Conservation (phyloP, 2,113 vertebrate genomes). For the Dipodomys merriami region DNA sequence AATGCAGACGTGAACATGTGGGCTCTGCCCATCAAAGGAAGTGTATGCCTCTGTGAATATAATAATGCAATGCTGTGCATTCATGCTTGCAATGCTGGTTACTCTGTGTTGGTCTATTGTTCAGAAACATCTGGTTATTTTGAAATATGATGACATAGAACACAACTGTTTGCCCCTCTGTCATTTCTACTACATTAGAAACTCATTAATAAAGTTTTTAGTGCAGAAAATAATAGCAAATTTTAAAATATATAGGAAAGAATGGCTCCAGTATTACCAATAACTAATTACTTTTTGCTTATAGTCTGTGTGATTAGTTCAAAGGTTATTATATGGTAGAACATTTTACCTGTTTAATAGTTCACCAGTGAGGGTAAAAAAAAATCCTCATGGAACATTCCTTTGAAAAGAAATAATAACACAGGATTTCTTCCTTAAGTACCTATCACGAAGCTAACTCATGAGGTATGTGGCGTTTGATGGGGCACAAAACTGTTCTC, state of each 20-base stretch:
- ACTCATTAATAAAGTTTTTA: neutral
- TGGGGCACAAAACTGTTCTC: neutral
- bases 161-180: neutral
- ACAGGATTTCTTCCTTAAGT: neutral
- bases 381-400: neutral
- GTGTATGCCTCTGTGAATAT: neutral
- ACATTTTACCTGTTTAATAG: neutral
- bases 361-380: neutral
- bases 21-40: neutral
- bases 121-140: conserved; percentile 32
- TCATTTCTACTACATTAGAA: neutral
- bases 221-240: neutral
- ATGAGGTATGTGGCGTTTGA: neutral
- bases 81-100: neutral
- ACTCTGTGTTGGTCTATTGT: neutral
- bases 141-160: conserved; percentile 18
- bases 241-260: neutral
- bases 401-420: neutral
- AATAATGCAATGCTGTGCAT: neutral
- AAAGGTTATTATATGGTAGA: neutral
- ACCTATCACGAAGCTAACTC: neutral
- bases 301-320: neutral
- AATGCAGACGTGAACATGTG: rapidly evolving
- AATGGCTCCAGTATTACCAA: neutral
- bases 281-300: neutral